phyloP scores from a whole-genome alignment of 2,797 vertebrate species.

The Platyrinchus mystaceus region DNA sequence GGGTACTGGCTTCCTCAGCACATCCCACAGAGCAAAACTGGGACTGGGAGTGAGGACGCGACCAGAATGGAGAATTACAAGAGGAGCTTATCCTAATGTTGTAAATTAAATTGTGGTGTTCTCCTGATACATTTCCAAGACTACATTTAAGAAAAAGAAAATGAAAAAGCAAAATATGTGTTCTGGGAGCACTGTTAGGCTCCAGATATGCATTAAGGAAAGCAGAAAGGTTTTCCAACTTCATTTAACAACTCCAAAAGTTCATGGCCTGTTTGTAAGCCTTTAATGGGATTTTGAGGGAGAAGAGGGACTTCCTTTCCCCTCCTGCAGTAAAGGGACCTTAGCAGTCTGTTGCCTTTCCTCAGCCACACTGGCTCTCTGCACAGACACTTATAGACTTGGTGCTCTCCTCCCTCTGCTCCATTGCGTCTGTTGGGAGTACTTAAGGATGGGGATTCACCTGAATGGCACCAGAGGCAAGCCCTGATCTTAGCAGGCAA shows the following conservation, averaged over 20 bases:
- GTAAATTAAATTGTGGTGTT: neutral
- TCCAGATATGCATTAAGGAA: neutral
- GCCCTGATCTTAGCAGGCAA: neutral
- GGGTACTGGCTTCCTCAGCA: fast-evolving
- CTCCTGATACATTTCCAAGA: neutral
- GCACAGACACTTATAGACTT: neutral
- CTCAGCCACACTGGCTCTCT: neutral
- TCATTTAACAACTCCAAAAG: neutral
- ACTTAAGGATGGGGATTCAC: neutral
- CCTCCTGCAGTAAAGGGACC: neutral
- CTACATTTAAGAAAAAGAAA: neutral
- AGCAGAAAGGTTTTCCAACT: neutral
- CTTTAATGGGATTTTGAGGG: neutral
- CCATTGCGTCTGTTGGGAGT: fast-evolving
- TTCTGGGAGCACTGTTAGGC: neutral
- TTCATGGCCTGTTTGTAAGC: neutral
- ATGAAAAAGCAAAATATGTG: neutral
- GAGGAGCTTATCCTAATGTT: neutral
- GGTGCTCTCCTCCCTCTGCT: neutral
- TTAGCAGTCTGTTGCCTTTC: neutral
- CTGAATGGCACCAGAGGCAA: neutral
- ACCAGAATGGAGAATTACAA: neutral
- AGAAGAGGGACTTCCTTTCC: neutral
- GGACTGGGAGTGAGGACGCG: fast-evolving
- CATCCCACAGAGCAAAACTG: neutral